phyloP scores from a whole-genome alignment of 2,113 vertebrate species.

The Sapajus apella region DNA sequence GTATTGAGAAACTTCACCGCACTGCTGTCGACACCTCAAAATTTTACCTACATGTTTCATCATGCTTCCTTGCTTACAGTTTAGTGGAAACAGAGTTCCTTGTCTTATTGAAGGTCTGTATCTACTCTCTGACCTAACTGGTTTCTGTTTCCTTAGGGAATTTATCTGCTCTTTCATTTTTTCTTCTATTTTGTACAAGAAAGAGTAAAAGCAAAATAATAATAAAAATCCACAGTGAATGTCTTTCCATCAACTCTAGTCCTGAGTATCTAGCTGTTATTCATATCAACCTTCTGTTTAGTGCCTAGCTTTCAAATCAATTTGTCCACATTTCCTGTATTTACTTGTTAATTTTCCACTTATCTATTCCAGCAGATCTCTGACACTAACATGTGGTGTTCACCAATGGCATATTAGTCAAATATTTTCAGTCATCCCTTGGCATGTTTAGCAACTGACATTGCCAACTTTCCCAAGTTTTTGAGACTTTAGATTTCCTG shows the following conservation, averaged over 20 bases:
- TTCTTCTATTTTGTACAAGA: background rate
- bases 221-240: background rate
- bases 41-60: background rate
- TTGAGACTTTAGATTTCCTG: background rate
- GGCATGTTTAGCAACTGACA: background rate
- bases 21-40: background rate
- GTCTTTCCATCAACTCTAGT: background rate
- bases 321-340: background rate
- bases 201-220: background rate
- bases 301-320: background rate
- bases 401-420: background rate
- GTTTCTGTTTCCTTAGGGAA: background rate
- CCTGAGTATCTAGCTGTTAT: background rate
- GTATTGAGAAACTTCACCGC: background rate
- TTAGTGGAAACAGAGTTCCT: background rate
- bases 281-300: background rate
- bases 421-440: background rate
- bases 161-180: background rate
- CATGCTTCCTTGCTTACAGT: background rate
- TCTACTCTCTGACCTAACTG: background rate
- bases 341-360: background rate
- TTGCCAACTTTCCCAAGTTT: background rate
- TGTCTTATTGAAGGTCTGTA: background rate
- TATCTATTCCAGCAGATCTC: background rate
- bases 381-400: background rate